Base-by-base conservation (phyloP, 2,888 invertebrate genomes). In the Seira musarum region DNA sequence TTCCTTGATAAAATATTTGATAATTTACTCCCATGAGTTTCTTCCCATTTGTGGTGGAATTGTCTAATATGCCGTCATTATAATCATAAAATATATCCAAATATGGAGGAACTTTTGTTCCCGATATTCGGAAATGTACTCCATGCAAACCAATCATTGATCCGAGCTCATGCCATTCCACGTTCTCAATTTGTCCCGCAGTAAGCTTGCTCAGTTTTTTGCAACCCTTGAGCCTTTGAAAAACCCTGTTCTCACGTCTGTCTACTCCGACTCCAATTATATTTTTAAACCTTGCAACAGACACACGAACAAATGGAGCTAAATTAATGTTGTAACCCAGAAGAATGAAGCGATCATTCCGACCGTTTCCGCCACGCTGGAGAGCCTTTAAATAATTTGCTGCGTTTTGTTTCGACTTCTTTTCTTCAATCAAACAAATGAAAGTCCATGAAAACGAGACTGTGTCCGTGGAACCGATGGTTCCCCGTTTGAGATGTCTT, bases 51-150 rank as follows among this genome's bases (percentile, higher is more conserved):
- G 8, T 2, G 8, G 30, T 5, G 2, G 30, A 30, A 30, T 30
- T 30, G 30, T 30, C n/a, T n/a, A n/a, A n/a, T n/a, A 17, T 15
- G 0, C 13, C 21, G 0, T 67, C 73, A 19, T 66, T 46, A 1
- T 2, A 1, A 6, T 61, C 19, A 46, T 77, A 80, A 5, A 68
- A 17, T 40, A 30, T 49, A 22, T 76, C 76, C 53, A 76, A 21
- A 35, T 80, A 82, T 1, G 82, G 82, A 1, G 82, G 82, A 24
- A 82, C 80, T 24, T 65, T 65, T 15, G 80, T 80, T 17, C 82
- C 82, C 2, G 82, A 82, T 22, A 82, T 80, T 24, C 67, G 68
- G 13, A 82, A 77, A 22, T 76, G 80, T 30, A 77, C 65, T 8
- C 83, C 83, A 35, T 2, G 8, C 30, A 30, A 8, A 30, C 30